These are phyloP conservation scores for Aleiodes sp. DNA, from an alignment of 1,140 invertebrate genomes.

Conservation along the genomic window DNA sequence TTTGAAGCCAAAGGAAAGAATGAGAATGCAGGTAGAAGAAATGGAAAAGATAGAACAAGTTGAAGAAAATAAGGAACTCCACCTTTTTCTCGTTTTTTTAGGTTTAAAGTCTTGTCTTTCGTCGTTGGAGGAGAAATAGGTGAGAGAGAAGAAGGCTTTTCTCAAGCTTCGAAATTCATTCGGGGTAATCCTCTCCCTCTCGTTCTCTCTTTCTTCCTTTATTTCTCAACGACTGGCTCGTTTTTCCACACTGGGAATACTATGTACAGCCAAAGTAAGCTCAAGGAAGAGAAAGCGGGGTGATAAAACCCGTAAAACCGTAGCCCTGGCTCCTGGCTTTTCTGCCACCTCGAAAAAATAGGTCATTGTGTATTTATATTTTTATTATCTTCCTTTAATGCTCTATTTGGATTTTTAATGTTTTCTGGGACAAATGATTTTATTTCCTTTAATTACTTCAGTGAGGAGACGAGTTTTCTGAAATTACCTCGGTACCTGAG, in stretches of 20 bases:
- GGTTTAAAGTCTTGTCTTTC: neutral
- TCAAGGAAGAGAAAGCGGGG: neutral
- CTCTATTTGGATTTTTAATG: too few species aligned
- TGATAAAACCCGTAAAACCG: neutral
- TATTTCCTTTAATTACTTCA: too few species aligned
- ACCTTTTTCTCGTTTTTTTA: conserved; percentile 27
- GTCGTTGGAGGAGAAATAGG: neutral
- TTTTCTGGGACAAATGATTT: too few species aligned
- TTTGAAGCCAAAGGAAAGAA: neutral
- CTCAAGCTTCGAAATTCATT: conserved; percentile 31
- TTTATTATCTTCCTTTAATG: neutral
- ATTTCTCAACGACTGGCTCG: neutral
- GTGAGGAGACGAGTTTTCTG: too few species aligned
- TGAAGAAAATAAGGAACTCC: conserved; percentile 12
- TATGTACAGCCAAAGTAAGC: too few species aligned
- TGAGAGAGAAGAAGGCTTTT: neutral
- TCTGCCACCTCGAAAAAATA: neutral
- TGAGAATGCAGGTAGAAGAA: neutral
- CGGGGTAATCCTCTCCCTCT: conserved; percentile 4
- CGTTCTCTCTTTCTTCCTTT: neutral
- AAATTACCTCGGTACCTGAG: too few species aligned
- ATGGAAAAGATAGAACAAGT: neutral
- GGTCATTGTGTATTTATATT: neutral
- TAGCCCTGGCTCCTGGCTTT: neutral
- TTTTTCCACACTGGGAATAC: neutral